Evolutionary conservation across 64 coral and sea anemone species (phyloP).

Genomic region (Porites australiensis): DNA sequence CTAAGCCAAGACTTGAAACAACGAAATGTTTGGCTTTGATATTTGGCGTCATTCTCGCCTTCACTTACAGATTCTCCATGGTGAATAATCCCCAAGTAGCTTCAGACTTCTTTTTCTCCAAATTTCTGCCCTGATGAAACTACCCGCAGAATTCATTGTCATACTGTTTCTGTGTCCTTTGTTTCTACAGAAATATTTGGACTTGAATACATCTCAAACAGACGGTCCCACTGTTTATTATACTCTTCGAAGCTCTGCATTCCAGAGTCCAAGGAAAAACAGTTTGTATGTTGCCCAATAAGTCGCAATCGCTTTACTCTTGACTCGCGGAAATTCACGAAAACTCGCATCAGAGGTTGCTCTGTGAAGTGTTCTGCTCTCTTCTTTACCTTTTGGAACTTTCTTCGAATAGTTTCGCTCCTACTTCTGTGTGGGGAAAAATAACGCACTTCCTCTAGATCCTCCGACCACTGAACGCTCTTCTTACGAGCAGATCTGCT

Average conservation of each 20-base stretch:
- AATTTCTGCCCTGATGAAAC: background rate
- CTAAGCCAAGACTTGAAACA: no score
- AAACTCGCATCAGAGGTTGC: slow-evolving; percentile 17
- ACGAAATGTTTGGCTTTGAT: no score
- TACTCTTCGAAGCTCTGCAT: slow-evolving; percentile 76
- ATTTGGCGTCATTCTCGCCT: background rate
- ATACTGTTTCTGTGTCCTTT: background rate
- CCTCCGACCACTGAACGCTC: slow-evolving; percentile 74
- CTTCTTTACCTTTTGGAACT: slow-evolving; percentile 68
- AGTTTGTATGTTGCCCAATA: slow-evolving; percentile 40
- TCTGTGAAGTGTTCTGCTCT: slow-evolving; percentile 67
- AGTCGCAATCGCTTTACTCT: slow-evolving; percentile 23
- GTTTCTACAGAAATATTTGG: slow-evolving; percentile 3
- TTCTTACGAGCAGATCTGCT: slow-evolving; percentile 81
- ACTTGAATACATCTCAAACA: slow-evolving; percentile 83
- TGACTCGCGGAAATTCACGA: slow-evolving; percentile 8
- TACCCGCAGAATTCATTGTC: background rate
- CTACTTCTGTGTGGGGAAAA: slow-evolving; percentile 71
- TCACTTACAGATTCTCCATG: background rate
- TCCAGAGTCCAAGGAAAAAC: slow-evolving; percentile 70
- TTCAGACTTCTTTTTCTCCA: background rate
- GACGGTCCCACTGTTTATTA: slow-evolving; percentile 78
- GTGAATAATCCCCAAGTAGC: background rate
- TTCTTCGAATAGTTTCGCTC: slow-evolving; percentile 62
- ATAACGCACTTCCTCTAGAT: slow-evolving; percentile 85